These are phyloP conservation scores for Euzetes globulus DNA, from an alignment of 2,888 invertebrate genomes.

Conservation along the genomic window DNA sequence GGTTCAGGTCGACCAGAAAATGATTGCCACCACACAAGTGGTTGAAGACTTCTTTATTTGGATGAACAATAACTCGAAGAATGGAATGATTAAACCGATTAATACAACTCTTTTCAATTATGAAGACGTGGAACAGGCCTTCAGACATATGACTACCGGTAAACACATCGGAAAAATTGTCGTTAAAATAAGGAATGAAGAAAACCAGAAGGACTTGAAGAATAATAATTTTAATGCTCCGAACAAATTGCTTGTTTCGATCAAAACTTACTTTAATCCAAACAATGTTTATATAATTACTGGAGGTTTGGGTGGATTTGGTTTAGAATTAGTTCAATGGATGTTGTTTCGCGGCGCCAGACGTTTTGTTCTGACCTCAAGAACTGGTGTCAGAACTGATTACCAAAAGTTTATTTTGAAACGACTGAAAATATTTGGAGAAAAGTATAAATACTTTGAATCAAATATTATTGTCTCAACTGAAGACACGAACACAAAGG, in stretches of 20 bases:
- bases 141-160: conserved; percentile 57
- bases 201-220: neutral
- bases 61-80: conserved; percentile 74
- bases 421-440: conserved; percentile 62
- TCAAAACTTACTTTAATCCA: conserved; percentile 50
- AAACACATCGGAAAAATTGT: conserved; percentile 2
- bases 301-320: conserved; percentile 89
- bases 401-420: conserved; percentile 62
- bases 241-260: conserved; percentile 54
- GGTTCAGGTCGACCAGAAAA: conserved; percentile 84
- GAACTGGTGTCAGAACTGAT: conserved; percentile 80
- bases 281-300: conserved; percentile 52
- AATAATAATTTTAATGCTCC: no score
- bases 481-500: conserved; percentile 61
- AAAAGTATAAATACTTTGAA: conserved; percentile 58
- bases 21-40: conserved; percentile 50
- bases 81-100: neutral
- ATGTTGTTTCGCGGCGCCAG: conserved; percentile 75
- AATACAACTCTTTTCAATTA: neutral
- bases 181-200: conserved; percentile 5
- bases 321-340: conserved; percentile 86
- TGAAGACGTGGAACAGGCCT: conserved; percentile 61
- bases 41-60: conserved; percentile 66
- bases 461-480: conserved; percentile 61
- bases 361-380: conserved; percentile 73